These are phyloP conservation scores for Chamaedrilus cognettii DNA, from an alignment of 2,888 invertebrate genomes.

Conservation along the genomic window DNA sequence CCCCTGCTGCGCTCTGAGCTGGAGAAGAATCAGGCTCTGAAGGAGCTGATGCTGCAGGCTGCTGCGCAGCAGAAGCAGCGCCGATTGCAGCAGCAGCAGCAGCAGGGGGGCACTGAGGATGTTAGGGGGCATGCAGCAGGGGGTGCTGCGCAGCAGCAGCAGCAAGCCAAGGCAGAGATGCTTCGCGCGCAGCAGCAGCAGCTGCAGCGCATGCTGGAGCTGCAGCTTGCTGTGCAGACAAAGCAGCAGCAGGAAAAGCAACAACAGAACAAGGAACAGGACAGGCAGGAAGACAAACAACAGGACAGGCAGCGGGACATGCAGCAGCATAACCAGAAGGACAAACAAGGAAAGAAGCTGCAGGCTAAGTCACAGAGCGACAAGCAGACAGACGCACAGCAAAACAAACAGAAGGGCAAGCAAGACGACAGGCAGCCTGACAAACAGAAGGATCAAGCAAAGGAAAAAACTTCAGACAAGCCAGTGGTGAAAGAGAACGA, in stretches of 20 bases:
- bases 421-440: background rate
- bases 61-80: slow-evolving; percentile 13
- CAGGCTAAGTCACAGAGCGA: background rate
- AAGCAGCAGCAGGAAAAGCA: background rate
- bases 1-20: slow-evolving; percentile 10
- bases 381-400: background rate
- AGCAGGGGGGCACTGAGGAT: too few relatives aligned
- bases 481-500: background rate
- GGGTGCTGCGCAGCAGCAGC: background rate
- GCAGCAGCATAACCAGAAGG: background rate
- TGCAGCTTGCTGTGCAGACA: background rate
- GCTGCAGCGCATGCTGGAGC: background rate
- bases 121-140: background rate
- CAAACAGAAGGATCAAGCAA: background rate
- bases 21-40: slow-evolving; percentile 15
- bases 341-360: background rate
- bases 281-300: background rate
- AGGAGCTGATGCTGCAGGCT: slow-evolving; percentile 16
- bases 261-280: background rate
- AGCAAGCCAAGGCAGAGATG: background rate
- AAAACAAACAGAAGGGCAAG: background rate
- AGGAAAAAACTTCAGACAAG: background rate
- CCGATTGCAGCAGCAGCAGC: background rate
- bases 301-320: background rate
- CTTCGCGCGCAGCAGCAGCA: slow-evolving; percentile 3